phyloP scores from a whole-genome alignment of 2,797 vertebrate species.

The Lithobates pipiens region DNA sequence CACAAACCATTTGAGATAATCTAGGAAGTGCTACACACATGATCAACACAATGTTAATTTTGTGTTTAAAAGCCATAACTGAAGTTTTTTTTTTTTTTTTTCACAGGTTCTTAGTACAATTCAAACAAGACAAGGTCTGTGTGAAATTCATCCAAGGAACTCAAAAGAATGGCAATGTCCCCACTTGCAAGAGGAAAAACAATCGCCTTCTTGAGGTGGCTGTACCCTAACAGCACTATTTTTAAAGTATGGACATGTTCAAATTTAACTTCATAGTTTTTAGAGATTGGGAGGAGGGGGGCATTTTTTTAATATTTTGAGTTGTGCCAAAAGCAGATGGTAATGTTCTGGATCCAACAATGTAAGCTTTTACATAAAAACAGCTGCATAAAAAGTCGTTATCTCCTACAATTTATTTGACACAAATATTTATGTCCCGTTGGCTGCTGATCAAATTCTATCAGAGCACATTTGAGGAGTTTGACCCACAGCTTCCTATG shows the following conservation, averaged over 20 bases:
- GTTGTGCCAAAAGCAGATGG: conserved; percentile 64
- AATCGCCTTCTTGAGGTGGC: conserved; percentile 96
- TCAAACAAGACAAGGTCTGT: conserved; percentile 98
- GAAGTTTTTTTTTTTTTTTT: neutral
- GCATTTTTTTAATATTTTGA: conserved; percentile 18
- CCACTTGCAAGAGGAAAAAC: conserved; percentile 96
- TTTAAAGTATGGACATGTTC: conserved; percentile 65
- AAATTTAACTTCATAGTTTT: conserved; percentile 82
- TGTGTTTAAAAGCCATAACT: too few relatives aligned
- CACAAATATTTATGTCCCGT: neutral
- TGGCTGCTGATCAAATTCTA: neutral
- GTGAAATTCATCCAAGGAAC: conserved; percentile 93
- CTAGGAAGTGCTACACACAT: too few relatives aligned
- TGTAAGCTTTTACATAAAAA: conserved; percentile 59
- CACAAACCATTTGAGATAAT: too few relatives aligned
- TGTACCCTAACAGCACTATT: conserved; percentile 79
- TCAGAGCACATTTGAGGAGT: neutral
- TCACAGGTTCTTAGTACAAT: conserved; percentile 95
- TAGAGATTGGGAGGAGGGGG: conserved; percentile 62
- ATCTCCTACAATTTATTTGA: conserved; percentile 61
- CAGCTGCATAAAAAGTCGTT: conserved; percentile 60
- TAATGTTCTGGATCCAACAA: conserved; percentile 66
- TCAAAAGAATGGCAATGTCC: conserved; percentile 89
- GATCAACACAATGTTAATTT: too few relatives aligned
- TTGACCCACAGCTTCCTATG: neutral